A percentile compares a stretch with the other conserved stretches of the same genome.
Evolutionary conservation across 2,113 vertebrate species (phyloP).

Genomic region (Ondatra zibethicus): DNA sequence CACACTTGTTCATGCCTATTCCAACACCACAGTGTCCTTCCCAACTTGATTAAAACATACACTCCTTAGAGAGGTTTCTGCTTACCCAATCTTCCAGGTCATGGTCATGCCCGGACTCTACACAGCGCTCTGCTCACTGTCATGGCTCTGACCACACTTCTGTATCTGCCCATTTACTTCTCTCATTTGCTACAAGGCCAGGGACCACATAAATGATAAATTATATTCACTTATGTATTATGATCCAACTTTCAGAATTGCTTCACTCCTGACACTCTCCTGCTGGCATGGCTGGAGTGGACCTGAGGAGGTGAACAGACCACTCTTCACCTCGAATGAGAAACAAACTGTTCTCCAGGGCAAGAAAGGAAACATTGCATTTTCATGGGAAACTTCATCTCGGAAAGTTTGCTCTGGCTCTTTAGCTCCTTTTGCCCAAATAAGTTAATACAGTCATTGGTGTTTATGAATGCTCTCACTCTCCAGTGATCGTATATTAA

Average conservation of each 20-base stretch:
- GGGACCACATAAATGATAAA: not conserved
- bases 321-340: not conserved
- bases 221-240: not conserved
- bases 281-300: not conserved
- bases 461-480: not conserved
- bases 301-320: not conserved
- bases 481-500: not conserved
- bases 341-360: not conserved
- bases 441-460: not conserved
- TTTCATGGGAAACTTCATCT: slow-evolving; percentile 35
- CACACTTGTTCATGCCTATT: not conserved
- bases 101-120: not conserved
- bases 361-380: not conserved
- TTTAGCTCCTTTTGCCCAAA: slow-evolving; percentile 19
- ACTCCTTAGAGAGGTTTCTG: not conserved
- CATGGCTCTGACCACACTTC: not conserved
- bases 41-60: not conserved
- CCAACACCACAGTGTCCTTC: not conserved
- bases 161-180: not conserved
- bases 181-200: not conserved
- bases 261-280: not conserved
- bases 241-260: not conserved
- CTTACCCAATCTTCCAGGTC: not conserved
- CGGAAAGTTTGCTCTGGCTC: not conserved
- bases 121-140: not conserved